phyloP scores from a whole-genome alignment of 2,113 vertebrate species.

The Pimephales promelas region DNA sequence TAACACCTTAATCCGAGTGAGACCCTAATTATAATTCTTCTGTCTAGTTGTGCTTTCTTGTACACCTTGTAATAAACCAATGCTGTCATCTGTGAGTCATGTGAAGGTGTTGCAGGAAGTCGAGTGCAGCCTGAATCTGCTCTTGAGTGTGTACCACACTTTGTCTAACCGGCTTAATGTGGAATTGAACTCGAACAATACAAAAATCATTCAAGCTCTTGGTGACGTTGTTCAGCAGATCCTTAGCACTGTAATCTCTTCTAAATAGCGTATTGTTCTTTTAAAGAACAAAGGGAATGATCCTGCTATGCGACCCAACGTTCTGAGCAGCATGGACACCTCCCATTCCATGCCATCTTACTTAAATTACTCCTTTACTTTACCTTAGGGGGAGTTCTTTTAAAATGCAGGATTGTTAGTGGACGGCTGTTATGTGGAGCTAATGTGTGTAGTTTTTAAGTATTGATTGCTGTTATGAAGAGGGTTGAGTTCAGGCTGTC shows the following conservation, averaged over 20 bases:
- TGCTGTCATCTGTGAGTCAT: conserved; percentile 8
- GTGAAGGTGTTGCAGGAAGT: conserved; percentile 19
- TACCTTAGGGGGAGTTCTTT: background rate
- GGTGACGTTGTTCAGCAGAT: conserved; percentile 17
- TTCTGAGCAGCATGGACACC: background rate
- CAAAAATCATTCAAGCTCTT: conserved; percentile 6
- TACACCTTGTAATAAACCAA: conserved; percentile 2
- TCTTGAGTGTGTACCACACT: background rate
- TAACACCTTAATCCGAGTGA: background rate
- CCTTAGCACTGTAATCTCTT: conserved; percentile 19
- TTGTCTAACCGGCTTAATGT: conserved; percentile 45
- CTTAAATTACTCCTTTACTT: conserved; percentile 28
- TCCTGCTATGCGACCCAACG: background rate
- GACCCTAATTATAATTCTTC: conserved; percentile 1
- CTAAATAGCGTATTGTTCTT: conserved; percentile 28
- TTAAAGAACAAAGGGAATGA: background rate
- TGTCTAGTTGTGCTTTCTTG: conserved; percentile 1
- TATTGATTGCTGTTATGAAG: conserved; percentile 40
- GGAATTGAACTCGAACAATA: background rate
- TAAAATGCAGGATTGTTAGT: background rate
- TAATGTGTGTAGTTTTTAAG: conserved; percentile 29
- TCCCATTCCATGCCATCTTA: background rate
- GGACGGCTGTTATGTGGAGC: conserved; percentile 25
- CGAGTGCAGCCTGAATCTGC: background rate
- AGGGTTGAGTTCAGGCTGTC: background rate